These are phyloP conservation scores for Phycodurus eques DNA, from an alignment of 2,113 vertebrate genomes.

Conservation along the genomic window DNA sequence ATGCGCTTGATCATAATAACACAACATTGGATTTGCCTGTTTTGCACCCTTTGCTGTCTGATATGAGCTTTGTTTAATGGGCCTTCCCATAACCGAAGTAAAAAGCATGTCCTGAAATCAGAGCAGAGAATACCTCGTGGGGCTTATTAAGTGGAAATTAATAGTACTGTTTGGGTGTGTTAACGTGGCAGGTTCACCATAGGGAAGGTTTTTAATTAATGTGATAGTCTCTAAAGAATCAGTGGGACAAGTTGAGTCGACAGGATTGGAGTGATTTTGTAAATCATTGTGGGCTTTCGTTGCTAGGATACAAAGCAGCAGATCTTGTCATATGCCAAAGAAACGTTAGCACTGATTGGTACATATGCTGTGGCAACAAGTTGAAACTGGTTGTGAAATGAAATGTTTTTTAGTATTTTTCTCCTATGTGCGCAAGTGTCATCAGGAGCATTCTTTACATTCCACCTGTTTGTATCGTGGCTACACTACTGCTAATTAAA, in stretches of 20 bases:
- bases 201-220: conserved; percentile 29
- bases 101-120: conserved; percentile 52
- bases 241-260: conserved; percentile 30
- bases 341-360: conserved; percentile 44
- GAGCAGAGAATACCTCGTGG: conserved; percentile 51
- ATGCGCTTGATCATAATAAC: conserved; percentile 15
- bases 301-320: conserved; percentile 61
- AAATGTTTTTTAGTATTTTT: conserved; percentile 60
- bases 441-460: conserved; percentile 78
- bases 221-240: conserved; percentile 13
- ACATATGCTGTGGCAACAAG: conserved; percentile 53
- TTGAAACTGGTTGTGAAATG: conserved; percentile 67
- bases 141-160: conserved; percentile 65
- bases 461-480: conserved; percentile 81
- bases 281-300: conserved; percentile 34
- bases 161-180: conserved; percentile 44
- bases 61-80: conserved; percentile 42
- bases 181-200: conserved; percentile 41
- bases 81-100: conserved; percentile 49
- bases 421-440: conserved; percentile 41
- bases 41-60: conserved; percentile 23
- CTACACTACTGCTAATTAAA: conserved; percentile 81
- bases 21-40: conserved; percentile 17
- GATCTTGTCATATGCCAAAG: conserved; percentile 34
- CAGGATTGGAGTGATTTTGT: conserved; percentile 36